Evolutionary conservation across 1,140 invertebrate genomes (phyloP).

Genomic region (Ptiloglossa arizonensis): DNA sequence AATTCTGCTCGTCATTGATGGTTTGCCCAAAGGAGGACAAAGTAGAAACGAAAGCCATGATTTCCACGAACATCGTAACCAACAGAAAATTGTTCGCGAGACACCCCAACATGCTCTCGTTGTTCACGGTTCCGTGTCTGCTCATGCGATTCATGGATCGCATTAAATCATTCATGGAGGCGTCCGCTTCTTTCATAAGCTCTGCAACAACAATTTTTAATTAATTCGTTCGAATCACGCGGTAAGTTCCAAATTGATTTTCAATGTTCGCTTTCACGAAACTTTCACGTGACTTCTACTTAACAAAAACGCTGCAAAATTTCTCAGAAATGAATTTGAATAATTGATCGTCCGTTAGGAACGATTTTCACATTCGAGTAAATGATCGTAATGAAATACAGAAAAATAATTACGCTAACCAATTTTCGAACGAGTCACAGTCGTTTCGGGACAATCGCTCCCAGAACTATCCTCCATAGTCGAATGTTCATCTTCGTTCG

Average conservation of each 20-base stretch:
- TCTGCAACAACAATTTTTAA: slow-evolving; percentile 38
- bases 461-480: background rate
- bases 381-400: too few relatives aligned
- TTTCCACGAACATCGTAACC: slow-evolving; percentile 65
- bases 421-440: background rate
- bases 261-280: too few relatives aligned
- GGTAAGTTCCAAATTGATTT: too few relatives aligned
- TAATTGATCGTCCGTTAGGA: too few relatives aligned
- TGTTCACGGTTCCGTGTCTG: slow-evolving; percentile 6
- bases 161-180: slow-evolving; percentile 47
- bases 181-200: slow-evolving; percentile 27
- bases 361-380: too few relatives aligned
- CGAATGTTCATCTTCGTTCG: slow-evolving; percentile 8
- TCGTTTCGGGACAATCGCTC: background rate
- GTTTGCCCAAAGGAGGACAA: slow-evolving; percentile 48
- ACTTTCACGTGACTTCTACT: too few relatives aligned
- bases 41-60: slow-evolving; percentile 58
- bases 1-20: slow-evolving; percentile 12
- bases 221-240: too few relatives aligned
- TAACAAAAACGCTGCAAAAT: too few relatives aligned
- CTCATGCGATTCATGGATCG: slow-evolving; percentile 56
- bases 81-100: slow-evolving; percentile 67
- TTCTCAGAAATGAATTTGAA: too few relatives aligned
- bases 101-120: slow-evolving; percentile 42
- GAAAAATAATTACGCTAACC: slow-evolving; percentile 1